phyloP scores from a whole-genome alignment of 2,888 invertebrate species.

The Sarcophaga caerulescens region DNA sequence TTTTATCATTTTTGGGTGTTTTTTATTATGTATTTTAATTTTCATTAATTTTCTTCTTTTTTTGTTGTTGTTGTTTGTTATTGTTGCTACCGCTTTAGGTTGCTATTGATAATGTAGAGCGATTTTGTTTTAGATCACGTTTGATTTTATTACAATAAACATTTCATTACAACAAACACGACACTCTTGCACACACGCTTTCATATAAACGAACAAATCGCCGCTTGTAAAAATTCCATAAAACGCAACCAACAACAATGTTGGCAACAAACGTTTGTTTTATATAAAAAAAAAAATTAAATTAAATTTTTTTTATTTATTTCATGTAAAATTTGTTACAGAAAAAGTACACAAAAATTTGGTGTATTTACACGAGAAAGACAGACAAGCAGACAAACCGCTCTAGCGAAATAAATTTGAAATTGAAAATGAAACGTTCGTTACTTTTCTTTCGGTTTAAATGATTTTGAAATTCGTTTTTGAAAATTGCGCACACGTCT shows the following conservation, averaged over 20 bases:
- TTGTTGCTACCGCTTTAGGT: background rate
- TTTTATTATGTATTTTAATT: conserved; percentile 9
- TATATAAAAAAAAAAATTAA: too few species aligned
- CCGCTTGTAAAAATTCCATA: conserved; percentile 45
- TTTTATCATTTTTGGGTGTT: background rate
- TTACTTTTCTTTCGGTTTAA: conserved; percentile 44
- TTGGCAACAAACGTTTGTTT: conserved; percentile 45
- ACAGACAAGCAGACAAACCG: background rate
- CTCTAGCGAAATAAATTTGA: conserved; percentile 33
- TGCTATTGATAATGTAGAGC: conserved; percentile 8
- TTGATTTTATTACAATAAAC: conserved; percentile 63
- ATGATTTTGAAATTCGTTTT: conserved; percentile 28
- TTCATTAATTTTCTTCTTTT: conserved; percentile 39
- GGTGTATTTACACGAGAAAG: background rate
- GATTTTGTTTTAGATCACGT: conserved; percentile 58
- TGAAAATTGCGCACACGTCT: conserved; percentile 69
- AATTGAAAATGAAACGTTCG: conserved; percentile 45
- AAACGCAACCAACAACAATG: conserved; percentile 38
- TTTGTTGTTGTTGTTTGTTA: conserved; percentile 17
- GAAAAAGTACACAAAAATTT: conserved; percentile 37
- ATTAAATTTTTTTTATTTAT: conserved; percentile 10
- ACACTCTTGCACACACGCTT: conserved; percentile 23
- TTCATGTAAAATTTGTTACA: conserved; percentile 51
- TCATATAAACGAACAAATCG: background rate
- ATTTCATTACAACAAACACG: conserved; percentile 47